Base-by-base conservation (phyloP, 1,140 invertebrate species). In the Eciton burchellii region DNA sequence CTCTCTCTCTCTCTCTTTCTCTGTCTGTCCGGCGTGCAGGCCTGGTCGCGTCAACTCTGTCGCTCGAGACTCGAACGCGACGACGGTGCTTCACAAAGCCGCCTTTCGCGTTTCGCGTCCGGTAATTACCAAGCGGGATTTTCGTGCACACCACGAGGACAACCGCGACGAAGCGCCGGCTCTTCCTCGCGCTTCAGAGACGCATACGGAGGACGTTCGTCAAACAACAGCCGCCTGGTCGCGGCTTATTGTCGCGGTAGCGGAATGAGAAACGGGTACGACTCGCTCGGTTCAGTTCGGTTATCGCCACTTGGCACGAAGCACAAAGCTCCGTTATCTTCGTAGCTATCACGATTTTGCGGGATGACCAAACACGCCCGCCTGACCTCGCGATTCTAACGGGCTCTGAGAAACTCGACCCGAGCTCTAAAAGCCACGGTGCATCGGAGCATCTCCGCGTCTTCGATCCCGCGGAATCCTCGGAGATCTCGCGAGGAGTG, bases 41-140 rank as follows among this genome's bases (percentile, higher is more conserved):
- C 59, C 19, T 59, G 85, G 74, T 86, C 83, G 54, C 66, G 62
- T 83, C 77, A 86, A 83, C 84, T 85, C 21, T 57, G 24, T 56
- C 68, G 85, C 71, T 77, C 84, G 79, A 60, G 56, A 83, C 79
- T 66, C 66, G 84, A 72, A 60, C 76, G 66, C 85, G 81, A 81
- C 81, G 16, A 14, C 52, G 35, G n/a, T 1, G 43, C 54, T 49
- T 45, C 77, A 86, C 83, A 86, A 84, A 82, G 70, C 76, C 57
- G 65, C 57, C 57, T 70, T 63, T 68, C 71, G 57, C 71, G 84
- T 83, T 77, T 70, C 79, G 65, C 72, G 45, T 72, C 54, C 62
- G 84, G 85, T 87, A 87, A 87, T 87, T 87, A 87, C 84, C 85
- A 73, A 54, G 70, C 24, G 63, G 70, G 49, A 79, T 79, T 79